Conservation (phyloP, 2,888 invertebrate genomes). For the Apodemia zela region DNA sequence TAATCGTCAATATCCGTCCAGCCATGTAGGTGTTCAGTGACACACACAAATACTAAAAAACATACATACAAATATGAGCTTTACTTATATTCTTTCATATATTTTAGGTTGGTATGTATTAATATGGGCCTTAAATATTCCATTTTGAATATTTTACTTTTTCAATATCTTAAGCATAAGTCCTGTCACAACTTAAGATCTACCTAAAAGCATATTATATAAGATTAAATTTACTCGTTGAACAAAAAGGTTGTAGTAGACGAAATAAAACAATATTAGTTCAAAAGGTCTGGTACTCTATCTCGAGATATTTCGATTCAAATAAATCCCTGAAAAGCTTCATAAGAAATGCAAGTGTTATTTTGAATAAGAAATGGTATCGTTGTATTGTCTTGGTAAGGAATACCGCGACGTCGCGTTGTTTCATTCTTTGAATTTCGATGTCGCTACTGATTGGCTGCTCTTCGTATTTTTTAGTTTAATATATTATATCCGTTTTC, state of each 20-base stretch:
- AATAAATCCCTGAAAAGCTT: slow-evolving; percentile 6
- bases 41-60: no score
- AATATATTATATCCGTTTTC: no score
- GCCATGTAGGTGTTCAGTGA: no score
- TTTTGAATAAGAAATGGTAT: slow-evolving; percentile 10
- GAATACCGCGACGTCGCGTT: neutral
- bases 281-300: neutral
- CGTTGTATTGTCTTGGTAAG: slow-evolving; percentile 2
- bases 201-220: no score
- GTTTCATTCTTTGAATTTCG: neutral
- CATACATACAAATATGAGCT: no score
- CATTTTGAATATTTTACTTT: no score
- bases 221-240: neutral
- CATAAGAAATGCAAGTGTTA: slow-evolving; percentile 14
- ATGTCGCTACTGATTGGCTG: neutral
- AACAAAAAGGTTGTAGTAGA: neutral
- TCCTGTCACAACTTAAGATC: no score
- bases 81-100: no score
- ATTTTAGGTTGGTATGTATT: no score
- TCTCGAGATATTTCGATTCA: neutral
- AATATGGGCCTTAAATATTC: no score
- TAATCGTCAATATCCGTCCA: no score
- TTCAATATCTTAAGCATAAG: no score
- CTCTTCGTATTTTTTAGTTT: neutral
- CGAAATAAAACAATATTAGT: slow-evolving; percentile 1